Evolutionary conservation across 2,797 vertebrate genomes (phyloP).

Genomic region (Schizopygopsis pylzovi): DNA sequence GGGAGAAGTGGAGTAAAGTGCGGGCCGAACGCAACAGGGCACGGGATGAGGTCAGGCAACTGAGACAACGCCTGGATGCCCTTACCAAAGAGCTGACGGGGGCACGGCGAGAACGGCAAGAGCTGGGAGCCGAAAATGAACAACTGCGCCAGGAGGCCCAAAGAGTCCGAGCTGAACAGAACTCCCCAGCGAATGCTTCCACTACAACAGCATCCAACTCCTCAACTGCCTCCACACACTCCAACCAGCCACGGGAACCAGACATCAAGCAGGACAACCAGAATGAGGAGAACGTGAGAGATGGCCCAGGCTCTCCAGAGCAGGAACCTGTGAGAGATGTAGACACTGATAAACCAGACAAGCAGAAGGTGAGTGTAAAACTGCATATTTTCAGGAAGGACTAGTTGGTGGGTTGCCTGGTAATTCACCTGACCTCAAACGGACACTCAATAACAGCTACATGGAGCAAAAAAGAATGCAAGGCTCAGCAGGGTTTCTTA

Average conservation of each 20-base stretch:
- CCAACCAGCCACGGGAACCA: constrained; percentile 60
- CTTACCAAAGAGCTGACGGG: constrained; percentile 90
- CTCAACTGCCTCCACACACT: constrained; percentile 63
- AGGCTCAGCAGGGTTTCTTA: not conserved
- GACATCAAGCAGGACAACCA: constrained; percentile 66
- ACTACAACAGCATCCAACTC: constrained; percentile 67
- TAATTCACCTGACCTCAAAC: not conserved
- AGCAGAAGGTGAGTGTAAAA: constrained; percentile 69
- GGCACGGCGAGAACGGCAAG: constrained; percentile 82
- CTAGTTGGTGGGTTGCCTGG: not conserved
- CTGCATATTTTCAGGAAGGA: not conserved
- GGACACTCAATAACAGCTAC: constrained; percentile 21
- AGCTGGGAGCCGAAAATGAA: constrained; percentile 79
- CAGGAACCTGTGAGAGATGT: constrained; percentile 90
- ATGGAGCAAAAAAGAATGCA: not conserved
- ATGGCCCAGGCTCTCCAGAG: constrained; percentile 75
- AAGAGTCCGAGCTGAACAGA: constrained; percentile 55
- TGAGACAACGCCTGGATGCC: constrained; percentile 86
- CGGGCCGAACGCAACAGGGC: constrained; percentile 92
- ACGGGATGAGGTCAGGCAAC: constrained; percentile 88
- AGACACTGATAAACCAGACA: constrained; percentile 77
- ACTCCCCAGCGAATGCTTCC: constrained; percentile 51
- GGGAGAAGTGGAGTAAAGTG: constrained; percentile 99
- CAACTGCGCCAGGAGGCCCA: constrained; percentile 71
- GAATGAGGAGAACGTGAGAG: constrained; percentile 64